Conservation (phyloP, 2,113 vertebrate genomes). For the Pseudorhombus dupliciocellatus region DNA sequence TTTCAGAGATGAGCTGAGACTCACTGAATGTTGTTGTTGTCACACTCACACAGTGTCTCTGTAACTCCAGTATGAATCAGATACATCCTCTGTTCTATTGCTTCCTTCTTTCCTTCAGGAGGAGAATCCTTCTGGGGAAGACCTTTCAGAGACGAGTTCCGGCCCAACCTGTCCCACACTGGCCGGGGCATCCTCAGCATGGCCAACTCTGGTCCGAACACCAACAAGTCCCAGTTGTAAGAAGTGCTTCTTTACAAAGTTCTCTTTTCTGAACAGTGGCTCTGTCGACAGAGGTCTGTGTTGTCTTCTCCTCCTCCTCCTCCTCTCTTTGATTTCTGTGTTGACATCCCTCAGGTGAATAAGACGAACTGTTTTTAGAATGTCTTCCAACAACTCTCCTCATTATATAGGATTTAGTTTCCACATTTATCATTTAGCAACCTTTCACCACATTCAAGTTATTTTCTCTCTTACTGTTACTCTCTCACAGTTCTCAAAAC, state of each 20-base stretch:
- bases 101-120: constrained; percentile 73
- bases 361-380: neutral
- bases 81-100: neutral
- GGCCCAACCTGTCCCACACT: constrained; percentile 92
- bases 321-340: neutral
- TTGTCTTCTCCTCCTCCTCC: neutral
- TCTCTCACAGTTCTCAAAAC: too few species aligned
- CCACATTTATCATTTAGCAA: too few species aligned
- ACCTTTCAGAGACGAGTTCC: constrained; percentile 94
- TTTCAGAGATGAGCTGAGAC: too few species aligned
- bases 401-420: too few species aligned
- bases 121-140: constrained; percentile 96
- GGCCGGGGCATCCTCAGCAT: constrained; percentile 96
- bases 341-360: neutral
- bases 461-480: too few species aligned
- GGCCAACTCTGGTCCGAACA: constrained; percentile 98
- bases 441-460: too few species aligned
- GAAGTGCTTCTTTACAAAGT: constrained; percentile 52
- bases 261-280: neutral
- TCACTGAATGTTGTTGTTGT: too few species aligned
- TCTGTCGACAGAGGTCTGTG: neutral
- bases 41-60: neutral
- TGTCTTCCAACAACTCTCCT: neutral
- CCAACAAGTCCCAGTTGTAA: constrained; percentile 99
- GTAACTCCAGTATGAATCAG: too few species aligned